Evolutionary conservation across 2,797 vertebrate species (phyloP), one percentile per base, ranked within the genome.

Genomic region (Sparus aurata): DNA sequence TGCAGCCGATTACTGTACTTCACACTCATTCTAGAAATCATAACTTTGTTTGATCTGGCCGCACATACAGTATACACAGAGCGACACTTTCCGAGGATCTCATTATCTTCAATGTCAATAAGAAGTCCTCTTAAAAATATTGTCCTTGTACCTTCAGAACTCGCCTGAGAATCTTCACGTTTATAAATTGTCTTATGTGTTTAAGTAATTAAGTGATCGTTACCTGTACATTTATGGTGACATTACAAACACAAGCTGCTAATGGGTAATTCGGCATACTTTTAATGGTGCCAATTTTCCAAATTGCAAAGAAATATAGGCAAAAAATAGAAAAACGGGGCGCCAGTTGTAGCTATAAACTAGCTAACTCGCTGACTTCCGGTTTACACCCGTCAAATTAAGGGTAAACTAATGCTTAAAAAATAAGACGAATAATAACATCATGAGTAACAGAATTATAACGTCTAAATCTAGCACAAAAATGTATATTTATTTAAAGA

Each of bases 141-240:
- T 1, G 15, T 41, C 6, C 5, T 49, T n/a, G 1, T 7, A 52
- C 8, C 12, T 25, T 3, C 22, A 30, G 34, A 80, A 60, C 23
- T 0, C 17, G 46, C 2, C 10, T 27, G 7, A 54, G 2, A 71
- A 57, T 69, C 0, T 15, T 27, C 15, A 0, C 0, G 5, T 47
- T 80, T 80, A 49, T 12, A 67, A 1, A 2, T 57, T 54, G 25
- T 25, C 8, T 5, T 60, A 38, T 2, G 4, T 41, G 15, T 61
- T 2, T 43, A 46, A 49, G 12, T 54, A 45, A 38, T 38, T 1
- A 2, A 34, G 2, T 45, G 6, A 34, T 17, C 13, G 18, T 4
- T 41, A 1, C 41, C 5, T 38, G 2, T 25, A 43, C 0, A 17
- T 8, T 0, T 1, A 49, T 49, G n/a, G 3, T 1, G 12, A 1